These are phyloP conservation scores for Austrolebias charrua DNA, from an alignment of 2,797 vertebrate genomes.

Conservation along the genomic window DNA sequence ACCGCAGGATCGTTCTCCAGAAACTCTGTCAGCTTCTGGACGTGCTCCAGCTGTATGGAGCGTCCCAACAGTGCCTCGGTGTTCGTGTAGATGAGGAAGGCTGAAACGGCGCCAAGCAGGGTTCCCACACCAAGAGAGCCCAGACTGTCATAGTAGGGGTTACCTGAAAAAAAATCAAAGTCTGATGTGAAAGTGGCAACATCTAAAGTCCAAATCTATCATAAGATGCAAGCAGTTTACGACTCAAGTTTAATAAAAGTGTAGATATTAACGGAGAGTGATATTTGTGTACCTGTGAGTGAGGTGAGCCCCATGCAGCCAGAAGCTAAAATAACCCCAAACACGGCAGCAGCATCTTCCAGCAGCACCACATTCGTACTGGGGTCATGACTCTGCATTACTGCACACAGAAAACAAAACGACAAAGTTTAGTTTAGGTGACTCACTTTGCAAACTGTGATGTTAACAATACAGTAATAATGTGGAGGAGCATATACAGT, in stretches of 20 bases:
- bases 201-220: too few relatives aligned
- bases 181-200: too few relatives aligned
- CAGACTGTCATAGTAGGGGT: conserved; percentile 91
- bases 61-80: conserved; percentile 94
- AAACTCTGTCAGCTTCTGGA: conserved; percentile 95
- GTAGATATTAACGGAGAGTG: background rate
- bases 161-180: conserved; percentile 76
- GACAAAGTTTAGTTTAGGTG: too few relatives aligned
- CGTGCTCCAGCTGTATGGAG: conserved; percentile 92
- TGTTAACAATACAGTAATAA: too few relatives aligned
- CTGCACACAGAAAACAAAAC: conserved; percentile 64
- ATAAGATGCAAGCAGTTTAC: background rate
- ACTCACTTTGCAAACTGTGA: too few relatives aligned
- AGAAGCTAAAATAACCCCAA: conserved; percentile 90
- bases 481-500: too few relatives aligned
- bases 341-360: conserved; percentile 94
- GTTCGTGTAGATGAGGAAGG: conserved; percentile 98
- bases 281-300: conserved; percentile 85
- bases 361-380: conserved; percentile 96
- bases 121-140: conserved; percentile 95
- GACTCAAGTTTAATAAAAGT: background rate
- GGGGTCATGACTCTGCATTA: conserved; percentile 94
- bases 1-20: conserved; percentile 94
- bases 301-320: conserved; percentile 97
- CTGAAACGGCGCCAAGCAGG: conserved; percentile 88